phyloP scores from a whole-genome alignment of 2,113 vertebrate species.

The Thinocorus orbignyianus region DNA sequence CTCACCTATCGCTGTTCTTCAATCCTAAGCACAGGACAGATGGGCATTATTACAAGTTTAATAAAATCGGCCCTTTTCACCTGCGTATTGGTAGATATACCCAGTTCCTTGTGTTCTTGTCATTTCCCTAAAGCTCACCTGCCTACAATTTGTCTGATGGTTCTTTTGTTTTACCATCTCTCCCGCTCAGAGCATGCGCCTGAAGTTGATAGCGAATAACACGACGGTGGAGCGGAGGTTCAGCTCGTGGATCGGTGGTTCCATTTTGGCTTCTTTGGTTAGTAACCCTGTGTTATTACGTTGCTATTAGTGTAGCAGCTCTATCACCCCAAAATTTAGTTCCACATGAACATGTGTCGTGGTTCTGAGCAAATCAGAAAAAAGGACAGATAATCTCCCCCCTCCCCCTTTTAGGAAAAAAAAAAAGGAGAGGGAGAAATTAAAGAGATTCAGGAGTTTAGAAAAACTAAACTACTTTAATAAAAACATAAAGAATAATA shows the following conservation, averaged over 20 bases:
- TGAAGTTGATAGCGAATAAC: slow-evolving; percentile 98
- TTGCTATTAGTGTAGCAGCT: neutral
- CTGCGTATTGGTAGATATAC: neutral
- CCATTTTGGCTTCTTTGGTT: slow-evolving; percentile 96
- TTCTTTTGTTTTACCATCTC: neutral
- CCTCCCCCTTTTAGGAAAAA: too few relatives aligned
- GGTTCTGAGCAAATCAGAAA: too few relatives aligned
- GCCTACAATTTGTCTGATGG: neutral
- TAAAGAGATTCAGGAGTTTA: too few relatives aligned
- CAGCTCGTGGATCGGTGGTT: slow-evolving; percentile 97
- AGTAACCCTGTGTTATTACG: slow-evolving; percentile 40
- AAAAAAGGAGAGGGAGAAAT: too few relatives aligned
- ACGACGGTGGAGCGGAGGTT: slow-evolving; percentile 96
- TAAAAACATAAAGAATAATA: too few relatives aligned
- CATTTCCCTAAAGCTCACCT: neutral
- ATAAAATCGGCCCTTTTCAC: neutral
- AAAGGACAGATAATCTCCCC: too few relatives aligned
- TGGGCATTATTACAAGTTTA: neutral
- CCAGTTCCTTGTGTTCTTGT: neutral
- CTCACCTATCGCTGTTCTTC: neutral
- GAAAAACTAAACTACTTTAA: too few relatives aligned
- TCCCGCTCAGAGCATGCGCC: slow-evolving; percentile 91
- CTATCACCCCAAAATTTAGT: neutral
- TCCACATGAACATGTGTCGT: accelerated
- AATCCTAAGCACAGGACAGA: neutral